A percentile compares a stretch with the other conserved stretches of the same genome.
phyloP scores from a whole-genome alignment of 2,888 invertebrate species.

The Bibio marci region DNA sequence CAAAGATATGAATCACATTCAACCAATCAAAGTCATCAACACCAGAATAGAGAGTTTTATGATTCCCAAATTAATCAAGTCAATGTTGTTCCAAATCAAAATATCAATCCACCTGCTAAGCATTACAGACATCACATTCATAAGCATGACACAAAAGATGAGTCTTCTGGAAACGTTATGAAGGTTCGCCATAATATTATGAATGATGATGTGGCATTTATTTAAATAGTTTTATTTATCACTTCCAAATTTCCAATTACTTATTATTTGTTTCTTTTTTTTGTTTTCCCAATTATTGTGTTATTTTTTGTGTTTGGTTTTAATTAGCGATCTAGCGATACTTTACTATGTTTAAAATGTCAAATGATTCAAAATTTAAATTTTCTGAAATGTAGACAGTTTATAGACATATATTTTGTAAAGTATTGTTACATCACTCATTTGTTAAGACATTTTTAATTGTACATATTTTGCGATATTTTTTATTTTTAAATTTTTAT shows the following conservation, averaged over 20 bases:
- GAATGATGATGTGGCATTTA: neutral
- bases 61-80: constrained; percentile 11
- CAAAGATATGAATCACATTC: constrained; percentile 1
- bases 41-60: constrained; percentile 19
- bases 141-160: constrained; percentile 6
- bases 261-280: neutral
- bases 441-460: too few relatives aligned
- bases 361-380: too few relatives aligned
- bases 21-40: constrained; percentile 9
- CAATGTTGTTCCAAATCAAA: constrained; percentile 4
- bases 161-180: constrained; percentile 1
- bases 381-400: too few relatives aligned
- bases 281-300: too few relatives aligned
- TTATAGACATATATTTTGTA: too few relatives aligned
- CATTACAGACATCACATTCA: constrained; percentile 12
- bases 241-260: neutral
- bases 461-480: too few relatives aligned
- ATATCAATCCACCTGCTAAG: constrained; percentile 7
- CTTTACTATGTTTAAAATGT: too few relatives aligned
- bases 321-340: too few relatives aligned
- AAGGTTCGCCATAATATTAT: constrained; percentile 20
- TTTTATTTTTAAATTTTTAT: too few relatives aligned
- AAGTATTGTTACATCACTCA: too few relatives aligned
- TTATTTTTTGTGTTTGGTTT: too few relatives aligned
- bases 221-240: neutral